Conservation (phyloP, 2,797 vertebrate genomes). For the Netta rufina region DNA sequence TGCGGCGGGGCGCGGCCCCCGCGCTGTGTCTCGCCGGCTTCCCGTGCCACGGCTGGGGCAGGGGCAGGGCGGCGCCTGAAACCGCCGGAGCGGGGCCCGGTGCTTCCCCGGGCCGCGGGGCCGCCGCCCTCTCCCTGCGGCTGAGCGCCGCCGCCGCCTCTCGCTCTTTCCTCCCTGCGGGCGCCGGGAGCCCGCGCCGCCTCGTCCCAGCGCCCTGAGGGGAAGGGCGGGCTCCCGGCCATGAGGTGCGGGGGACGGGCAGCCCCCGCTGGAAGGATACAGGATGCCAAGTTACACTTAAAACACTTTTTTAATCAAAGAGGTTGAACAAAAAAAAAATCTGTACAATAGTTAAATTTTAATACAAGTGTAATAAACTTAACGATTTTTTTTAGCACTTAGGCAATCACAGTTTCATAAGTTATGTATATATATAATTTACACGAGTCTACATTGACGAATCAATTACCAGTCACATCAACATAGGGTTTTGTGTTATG, state of each 20-base stretch:
- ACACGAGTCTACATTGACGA: slow-evolving; percentile 75
- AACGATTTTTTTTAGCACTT: slow-evolving; percentile 74
- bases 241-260: no score
- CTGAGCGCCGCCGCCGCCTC: no score
- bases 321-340: neutral
- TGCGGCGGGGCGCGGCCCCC: neutral
- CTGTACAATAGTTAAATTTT: slow-evolving; percentile 74
- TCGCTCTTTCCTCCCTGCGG: fast-evolving
- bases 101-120: neutral
- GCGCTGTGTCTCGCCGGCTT: neutral
- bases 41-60: neutral
- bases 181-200: fast-evolving
- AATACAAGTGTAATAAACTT: slow-evolving; percentile 80
- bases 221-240: neutral
- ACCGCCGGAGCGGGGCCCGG: neutral
- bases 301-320: neutral
- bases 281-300: neutral
- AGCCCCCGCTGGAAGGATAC: no score
- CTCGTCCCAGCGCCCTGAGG: no score
- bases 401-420: slow-evolving; percentile 77
- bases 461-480: slow-evolving; percentile 74
- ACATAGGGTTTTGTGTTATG: slow-evolving; percentile 84
- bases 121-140: no score
- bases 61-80: neutral
- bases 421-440: slow-evolving; percentile 77